Base-by-base conservation (phyloP, 2,797 vertebrate genomes). In the Hydrolagus colliei region DNA sequence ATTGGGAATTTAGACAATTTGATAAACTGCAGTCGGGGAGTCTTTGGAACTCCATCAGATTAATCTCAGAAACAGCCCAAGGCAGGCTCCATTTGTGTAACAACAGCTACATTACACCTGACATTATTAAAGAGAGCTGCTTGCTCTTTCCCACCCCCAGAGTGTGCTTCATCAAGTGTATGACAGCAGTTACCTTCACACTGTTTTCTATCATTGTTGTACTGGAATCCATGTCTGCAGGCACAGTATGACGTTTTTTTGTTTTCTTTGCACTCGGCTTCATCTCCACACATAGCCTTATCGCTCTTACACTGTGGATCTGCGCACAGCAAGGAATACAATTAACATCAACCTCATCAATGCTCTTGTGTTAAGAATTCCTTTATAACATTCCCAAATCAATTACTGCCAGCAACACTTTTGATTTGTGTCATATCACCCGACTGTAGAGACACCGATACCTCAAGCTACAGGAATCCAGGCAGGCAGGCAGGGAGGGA, bases 201-300 rank as follows among this genome's bases (percentile, higher is more conserved):
- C 87, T 91, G 92, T 22, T 95, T 95, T 22, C 90, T 95, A 71
- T 94, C 94, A 0, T 90, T 90, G 9, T 92, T 94, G 4, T 95
- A 94, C 92, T 93, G 92, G 94, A 98, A 99, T 87, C 97, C 97
- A 0, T 92, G 88, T 86, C 95, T 96, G 90, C 97, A 99, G 78
- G 94, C 95, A 86, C 97, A 99, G 93, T 97, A 98, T 0, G 93
- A 93, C 67, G 95, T 91, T 0, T 93, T 95, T 86, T 88, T 92
- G 0, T 94, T 94, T 86, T 94, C 93, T 86, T 97, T 65, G 0
- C 97, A 99, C 71, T 96, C 95, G 1, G 96, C 96, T 87, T 98
- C 97, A 0, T 97, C 95, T 0, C 95, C 96, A 0, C 97, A 98
- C 88, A 95, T 90, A 13, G 94, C 96, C 89, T 91, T 87, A 61